Percentiles rank a stretch among this genome's conserved stretches.
Evolutionary conservation across 2,113 vertebrate species (phyloP).

Genomic region (Platysternon megacephalum): DNA sequence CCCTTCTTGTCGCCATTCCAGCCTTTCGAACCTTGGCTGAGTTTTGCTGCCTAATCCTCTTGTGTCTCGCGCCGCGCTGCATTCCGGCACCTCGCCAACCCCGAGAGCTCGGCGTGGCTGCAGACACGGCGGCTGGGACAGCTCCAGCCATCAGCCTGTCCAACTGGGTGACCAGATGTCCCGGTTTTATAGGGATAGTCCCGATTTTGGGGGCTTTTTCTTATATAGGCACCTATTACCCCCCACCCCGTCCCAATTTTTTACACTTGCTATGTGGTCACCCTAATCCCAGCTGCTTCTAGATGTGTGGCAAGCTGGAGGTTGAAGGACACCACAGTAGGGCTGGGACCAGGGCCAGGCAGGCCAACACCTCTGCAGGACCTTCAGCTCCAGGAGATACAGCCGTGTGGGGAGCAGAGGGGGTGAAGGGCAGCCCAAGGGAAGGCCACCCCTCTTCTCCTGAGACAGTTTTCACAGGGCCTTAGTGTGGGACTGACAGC

Average conservation of each 20-base stretch:
- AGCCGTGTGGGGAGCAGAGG: background rate
- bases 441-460: background rate
- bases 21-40: background rate
- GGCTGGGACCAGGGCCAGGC: background rate
- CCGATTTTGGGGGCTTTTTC: too few species aligned
- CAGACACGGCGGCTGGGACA: fast-evolving
- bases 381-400: too few species aligned
- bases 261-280: too few species aligned
- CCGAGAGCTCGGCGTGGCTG: fast-evolving
- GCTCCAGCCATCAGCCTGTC: background rate
- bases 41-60: background rate
- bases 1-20: background rate
- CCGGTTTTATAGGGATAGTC: too few species aligned
- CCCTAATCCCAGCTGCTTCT: background rate
- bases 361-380: background rate
- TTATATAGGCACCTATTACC: too few species aligned
- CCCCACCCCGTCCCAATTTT: too few species aligned
- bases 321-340: background rate
- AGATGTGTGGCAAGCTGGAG: background rate
- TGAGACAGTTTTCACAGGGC: background rate
- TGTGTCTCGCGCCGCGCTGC: background rate
- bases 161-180: background rate
- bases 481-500: background rate
- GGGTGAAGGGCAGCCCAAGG: background rate
- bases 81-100: background rate